A percentile compares a stretch with the other conserved stretches of the same genome.
phyloP scores from a whole-genome alignment of 2,113 vertebrate species.

The Numenius arquata region DNA sequence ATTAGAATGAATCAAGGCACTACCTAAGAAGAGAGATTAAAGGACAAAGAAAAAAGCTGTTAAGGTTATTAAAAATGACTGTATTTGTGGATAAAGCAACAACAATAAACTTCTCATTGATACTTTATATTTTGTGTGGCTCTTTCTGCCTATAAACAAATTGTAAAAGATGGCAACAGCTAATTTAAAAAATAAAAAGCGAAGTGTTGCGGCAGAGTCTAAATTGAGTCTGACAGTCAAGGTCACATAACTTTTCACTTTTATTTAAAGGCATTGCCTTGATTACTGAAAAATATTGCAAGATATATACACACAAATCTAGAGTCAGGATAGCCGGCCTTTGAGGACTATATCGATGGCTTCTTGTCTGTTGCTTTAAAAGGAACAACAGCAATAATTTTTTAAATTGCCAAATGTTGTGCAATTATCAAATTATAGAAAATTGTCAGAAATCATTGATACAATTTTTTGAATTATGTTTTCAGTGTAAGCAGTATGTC shows the following conservation, averaged over 20 bases:
- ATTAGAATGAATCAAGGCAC: neutral
- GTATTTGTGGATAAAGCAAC: neutral
- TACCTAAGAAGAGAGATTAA: neutral
- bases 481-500: neutral
- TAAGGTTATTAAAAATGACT: conserved; percentile 18
- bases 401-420: neutral
- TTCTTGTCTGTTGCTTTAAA: neutral
- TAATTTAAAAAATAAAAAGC: conserved; percentile 78
- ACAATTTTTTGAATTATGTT: neutral
- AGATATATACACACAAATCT: neutral
- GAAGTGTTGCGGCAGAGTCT: conserved; percentile 48
- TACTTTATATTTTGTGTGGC: neutral
- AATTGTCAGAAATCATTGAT: neutral
- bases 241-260: conserved; percentile 72
- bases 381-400: neutral
- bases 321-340: neutral
- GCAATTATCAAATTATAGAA: conserved; percentile 40
- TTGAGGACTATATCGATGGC: neutral
- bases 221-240: conserved; percentile 75
- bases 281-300: conserved; percentile 34
- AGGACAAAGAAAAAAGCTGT: neutral
- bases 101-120: conserved; percentile 8
- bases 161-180: conserved; percentile 71
- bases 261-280: conserved; percentile 64
- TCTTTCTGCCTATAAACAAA: conserved; percentile 64